Conservation (phyloP, 2,888 invertebrate genomes). For the Aricia artaxerxes region DNA sequence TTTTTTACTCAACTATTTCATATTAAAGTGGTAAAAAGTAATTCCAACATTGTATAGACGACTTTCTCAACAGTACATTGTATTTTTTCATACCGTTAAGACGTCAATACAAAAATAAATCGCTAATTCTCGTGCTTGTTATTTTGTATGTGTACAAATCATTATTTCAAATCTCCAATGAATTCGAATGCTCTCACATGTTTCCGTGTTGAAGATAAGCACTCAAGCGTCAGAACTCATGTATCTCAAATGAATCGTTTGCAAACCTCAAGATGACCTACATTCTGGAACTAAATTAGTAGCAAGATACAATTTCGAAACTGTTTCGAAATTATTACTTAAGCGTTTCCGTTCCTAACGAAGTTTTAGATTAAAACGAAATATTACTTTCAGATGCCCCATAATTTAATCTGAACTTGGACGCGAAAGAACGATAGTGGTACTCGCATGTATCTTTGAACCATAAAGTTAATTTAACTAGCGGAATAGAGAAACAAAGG, state of each 20-base stretch:
- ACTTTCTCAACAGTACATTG: too few species aligned
- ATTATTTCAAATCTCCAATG: not conserved
- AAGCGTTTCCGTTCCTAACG: not conserved
- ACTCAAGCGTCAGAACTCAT: constrained; percentile 33
- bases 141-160: not conserved
- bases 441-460: too few species aligned
- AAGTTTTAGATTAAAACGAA: not conserved
- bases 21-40: too few species aligned
- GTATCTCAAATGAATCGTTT: constrained; percentile 40
- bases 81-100: too few species aligned
- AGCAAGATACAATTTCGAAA: constrained; percentile 32
- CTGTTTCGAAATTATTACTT: constrained; percentile 12
- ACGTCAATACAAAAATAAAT: too few species aligned
- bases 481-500: too few species aligned
- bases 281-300: constrained; percentile 39
- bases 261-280: constrained; percentile 39
- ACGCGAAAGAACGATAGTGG: too few species aligned
- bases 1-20: too few species aligned
- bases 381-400: not conserved
- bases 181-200: constrained; percentile 20
- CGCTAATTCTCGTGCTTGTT: not conserved
- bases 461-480: too few species aligned
- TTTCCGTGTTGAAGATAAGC: constrained; percentile 36
- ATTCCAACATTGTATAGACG: too few species aligned
- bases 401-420: not conserved